Base-by-base conservation (phyloP, 2,797 vertebrate species). In the Protosalanx chinensis region DNA sequence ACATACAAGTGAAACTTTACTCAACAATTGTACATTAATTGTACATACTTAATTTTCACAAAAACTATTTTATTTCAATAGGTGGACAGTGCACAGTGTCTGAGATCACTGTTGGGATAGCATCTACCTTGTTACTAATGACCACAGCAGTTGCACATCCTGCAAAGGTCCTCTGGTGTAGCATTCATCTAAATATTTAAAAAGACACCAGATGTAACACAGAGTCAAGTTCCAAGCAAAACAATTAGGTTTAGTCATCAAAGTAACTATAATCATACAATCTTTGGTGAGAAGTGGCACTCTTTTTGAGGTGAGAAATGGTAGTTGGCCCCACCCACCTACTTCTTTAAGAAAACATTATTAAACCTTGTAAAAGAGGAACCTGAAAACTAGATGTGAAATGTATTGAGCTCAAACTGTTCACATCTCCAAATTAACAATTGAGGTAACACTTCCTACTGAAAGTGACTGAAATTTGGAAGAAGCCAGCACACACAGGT, bases 321-420 rank as follows among this genome's bases (percentile, higher is more conserved):
- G 49, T 71, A 74, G 74, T 74, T 78, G 73, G 71, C 46, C 77
- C 37, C 78, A 81, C 88, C 90, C 87, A 76, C n/a, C 74, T 53
- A 35, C 64, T 72, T 81, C 58, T 80, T 70, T 77, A 62, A 70
- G 84, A 85, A 88, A 84, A 82, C 82, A 86, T 81, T 72, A 79
- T 90, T 88, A 90, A 88, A 62, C 67, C 72, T 51, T 64, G 8
- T 35, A 77, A 88, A 87, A 84, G 76, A 80, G 84, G 84, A 90
- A 91, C 79, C 23, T 0, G 27, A 84, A 72, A 20, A 4, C 73
- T 68, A 7, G 23, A 10, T 32, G 59, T 66, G 62, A 75, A 70
- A 76, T n/a, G 23, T 30, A 3, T 72, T 6, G 5, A 60, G 71
- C 37, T 66, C 70, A 76, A 74, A 70, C 76, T 83, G 82, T 57